A percentile compares a stretch with the other conserved stretches of the same genome.
These are phyloP conservation scores for Helogale parvula DNA, from an alignment of 2,113 vertebrate genomes.

Conservation along the genomic window DNA sequence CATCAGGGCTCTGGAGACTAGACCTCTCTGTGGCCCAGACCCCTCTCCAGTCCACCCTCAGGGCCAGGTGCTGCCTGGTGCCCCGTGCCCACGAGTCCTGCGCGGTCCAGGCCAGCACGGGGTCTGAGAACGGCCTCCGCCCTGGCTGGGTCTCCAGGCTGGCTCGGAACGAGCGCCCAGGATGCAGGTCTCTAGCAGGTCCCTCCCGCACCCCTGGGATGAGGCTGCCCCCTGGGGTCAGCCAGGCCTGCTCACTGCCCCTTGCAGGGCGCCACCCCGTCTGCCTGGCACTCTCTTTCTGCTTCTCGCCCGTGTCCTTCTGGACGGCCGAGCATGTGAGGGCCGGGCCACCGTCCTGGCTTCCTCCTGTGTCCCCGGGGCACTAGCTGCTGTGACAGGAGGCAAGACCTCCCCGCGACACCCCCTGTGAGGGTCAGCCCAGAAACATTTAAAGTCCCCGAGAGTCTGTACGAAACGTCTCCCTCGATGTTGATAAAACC, in stretches of 20 bases:
- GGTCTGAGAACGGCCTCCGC: not conserved
- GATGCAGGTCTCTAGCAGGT: too few relatives aligned
- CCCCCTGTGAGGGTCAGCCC: not conserved
- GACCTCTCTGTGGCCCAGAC: not conserved
- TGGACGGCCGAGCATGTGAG: not conserved
- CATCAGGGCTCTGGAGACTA: not conserved
- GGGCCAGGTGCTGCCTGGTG: rapidly evolving
- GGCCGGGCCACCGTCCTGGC: not conserved
- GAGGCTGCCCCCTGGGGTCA: not conserved
- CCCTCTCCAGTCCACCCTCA: too few relatives aligned
- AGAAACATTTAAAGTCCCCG: not conserved
- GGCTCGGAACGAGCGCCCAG: not conserved
- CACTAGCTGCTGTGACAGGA: not conserved
- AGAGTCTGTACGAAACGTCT: not conserved
- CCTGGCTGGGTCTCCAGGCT: not conserved
- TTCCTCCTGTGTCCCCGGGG: not conserved
- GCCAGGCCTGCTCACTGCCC: not conserved
- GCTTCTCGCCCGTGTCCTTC: not conserved
- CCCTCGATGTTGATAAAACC: not conserved
- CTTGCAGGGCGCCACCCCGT: not conserved
- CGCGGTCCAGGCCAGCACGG: rapidly evolving
- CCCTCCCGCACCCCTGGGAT: not conserved
- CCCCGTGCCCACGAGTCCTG: rapidly evolving
- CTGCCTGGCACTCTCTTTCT: not conserved
- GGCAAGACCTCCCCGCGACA: rapidly evolving